Conservation (phyloP, 2,888 invertebrate species). For the Pimpla rufipes region DNA sequence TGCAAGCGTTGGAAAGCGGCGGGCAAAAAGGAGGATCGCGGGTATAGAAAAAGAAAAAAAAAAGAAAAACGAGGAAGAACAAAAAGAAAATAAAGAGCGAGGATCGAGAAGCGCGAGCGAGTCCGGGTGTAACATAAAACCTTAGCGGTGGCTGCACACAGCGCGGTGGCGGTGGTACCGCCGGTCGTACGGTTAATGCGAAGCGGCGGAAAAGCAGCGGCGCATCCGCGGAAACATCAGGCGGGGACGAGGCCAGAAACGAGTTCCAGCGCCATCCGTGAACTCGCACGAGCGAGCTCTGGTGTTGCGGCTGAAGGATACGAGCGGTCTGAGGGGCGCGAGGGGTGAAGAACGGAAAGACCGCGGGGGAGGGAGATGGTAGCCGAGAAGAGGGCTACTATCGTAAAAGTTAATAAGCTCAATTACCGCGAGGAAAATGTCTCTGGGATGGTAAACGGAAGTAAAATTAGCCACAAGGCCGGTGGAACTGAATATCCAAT, state of each 20-base stretch:
- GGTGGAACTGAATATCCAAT: constrained; percentile 66
- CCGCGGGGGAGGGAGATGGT: constrained; percentile 10
- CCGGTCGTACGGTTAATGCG: constrained; percentile 37
- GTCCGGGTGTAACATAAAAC: constrained; percentile 52
- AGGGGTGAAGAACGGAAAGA: neutral
- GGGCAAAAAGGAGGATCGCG: too few relatives aligned
- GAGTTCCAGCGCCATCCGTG: constrained; percentile 24
- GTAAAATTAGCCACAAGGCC: constrained; percentile 71
- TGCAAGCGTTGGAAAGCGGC: neutral
- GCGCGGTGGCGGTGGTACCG: constrained; percentile 5
- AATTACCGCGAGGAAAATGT: constrained; percentile 73
- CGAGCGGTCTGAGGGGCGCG: neutral
- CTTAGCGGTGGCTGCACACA: constrained; percentile 13
- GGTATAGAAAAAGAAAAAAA: too few relatives aligned
- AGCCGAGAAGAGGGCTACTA: constrained; percentile 39
- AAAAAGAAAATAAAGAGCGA: too few relatives aligned
- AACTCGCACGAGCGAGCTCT: constrained; percentile 21
- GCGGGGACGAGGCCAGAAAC: constrained; percentile 30
- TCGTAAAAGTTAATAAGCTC: constrained; percentile 76
- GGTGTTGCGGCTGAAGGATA: constrained; percentile 1
- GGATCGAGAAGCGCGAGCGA: constrained; percentile 19
- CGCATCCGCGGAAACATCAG: constrained; percentile 31
- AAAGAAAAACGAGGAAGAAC: constrained; percentile 14
- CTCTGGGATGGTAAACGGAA: constrained; percentile 72
- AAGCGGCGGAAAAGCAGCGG: constrained; percentile 16